Evolutionary conservation across 2,797 vertebrate species (phyloP).

Genomic region (Craterocephalus amniculus): DNA sequence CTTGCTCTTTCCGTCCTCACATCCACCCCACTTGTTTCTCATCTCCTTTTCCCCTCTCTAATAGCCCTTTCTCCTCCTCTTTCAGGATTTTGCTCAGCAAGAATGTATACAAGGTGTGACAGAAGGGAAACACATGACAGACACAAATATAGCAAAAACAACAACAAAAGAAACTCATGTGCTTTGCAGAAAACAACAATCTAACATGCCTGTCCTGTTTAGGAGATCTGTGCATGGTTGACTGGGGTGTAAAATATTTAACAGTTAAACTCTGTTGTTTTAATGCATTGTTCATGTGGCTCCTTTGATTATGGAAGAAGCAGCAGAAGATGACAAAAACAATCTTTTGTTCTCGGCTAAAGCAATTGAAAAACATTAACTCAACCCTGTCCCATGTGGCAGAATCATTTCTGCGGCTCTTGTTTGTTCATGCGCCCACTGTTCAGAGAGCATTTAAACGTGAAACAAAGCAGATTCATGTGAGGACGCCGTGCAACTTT

Average conservation of each 20-base stretch:
- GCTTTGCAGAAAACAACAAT: conserved; percentile 18
- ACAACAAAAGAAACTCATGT: background rate
- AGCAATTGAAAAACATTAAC: background rate
- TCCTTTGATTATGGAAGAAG: background rate
- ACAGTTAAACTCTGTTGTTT: conserved; percentile 55
- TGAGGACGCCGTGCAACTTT: background rate
- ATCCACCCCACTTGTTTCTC: background rate
- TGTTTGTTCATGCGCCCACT: background rate
- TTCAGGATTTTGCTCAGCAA: background rate
- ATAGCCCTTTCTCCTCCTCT: background rate
- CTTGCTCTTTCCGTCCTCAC: background rate
- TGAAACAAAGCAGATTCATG: background rate
- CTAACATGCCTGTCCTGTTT: conserved; percentile 17
- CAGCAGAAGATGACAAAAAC: background rate
- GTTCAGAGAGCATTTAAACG: background rate
- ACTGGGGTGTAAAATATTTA: conserved; percentile 69
- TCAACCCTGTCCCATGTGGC: background rate
- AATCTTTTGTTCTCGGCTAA: background rate
- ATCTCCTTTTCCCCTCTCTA: background rate
- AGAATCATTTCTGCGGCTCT: background rate
- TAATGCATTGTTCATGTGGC: conserved; percentile 47
- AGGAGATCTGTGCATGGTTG: conserved; percentile 32
- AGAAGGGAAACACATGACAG: conserved; percentile 16
- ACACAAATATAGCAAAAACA: background rate
- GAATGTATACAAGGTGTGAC: conserved; percentile 1